Base-by-base conservation (phyloP, 2,888 invertebrate genomes). In the Melipona beecheii region DNA sequence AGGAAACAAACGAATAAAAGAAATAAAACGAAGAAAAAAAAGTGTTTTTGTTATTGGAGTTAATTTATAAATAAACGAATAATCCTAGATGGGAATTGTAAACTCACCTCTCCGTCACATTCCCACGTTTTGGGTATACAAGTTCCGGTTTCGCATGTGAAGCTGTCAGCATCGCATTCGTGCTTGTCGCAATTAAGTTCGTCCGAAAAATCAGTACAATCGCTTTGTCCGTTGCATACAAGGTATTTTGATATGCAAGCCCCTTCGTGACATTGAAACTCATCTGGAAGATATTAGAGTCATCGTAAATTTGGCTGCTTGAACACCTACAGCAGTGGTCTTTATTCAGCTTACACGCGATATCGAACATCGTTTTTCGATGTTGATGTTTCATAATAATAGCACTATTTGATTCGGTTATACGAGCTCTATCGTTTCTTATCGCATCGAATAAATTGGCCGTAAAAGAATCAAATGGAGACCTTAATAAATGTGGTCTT, bases 191-290 rank as follows among this genome's bases (percentile, higher is more conserved):
- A 96, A 81, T 96, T 96, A 1, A 94, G 93, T 93, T 98, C 98
- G 90, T 98, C 98, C 0, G 97, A 96, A 19, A 94, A 95, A 93
- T 98, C 98, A 0, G 93, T 89, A 92, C 98, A 98, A 94, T 98
- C 98, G 66, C 95, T 94, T n/a, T 95, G 95, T 0, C 96, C 96
- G 93, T 98, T 97, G 93, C 98, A 98, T 66, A 96, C 96, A 95
- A 96, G 96, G 71, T 93, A 95, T 80, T 96, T 94, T 9, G 96
- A 95, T 73, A 98, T 96, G 91, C 98, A 98, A 31, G 95, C 95
- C 0, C 97, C 97, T 85, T 96, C 96, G 43, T 94, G 94, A 92
- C 98, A 98, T 83, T 96, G 96, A 92, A 95, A 97, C 92, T 93
- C 88, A 81, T 91, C 93, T 93, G 86, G 85, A 89, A 89, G 74